Evolutionary conservation across 2,888 invertebrate species (phyloP).

Genomic region (Smittia aterrima): DNA sequence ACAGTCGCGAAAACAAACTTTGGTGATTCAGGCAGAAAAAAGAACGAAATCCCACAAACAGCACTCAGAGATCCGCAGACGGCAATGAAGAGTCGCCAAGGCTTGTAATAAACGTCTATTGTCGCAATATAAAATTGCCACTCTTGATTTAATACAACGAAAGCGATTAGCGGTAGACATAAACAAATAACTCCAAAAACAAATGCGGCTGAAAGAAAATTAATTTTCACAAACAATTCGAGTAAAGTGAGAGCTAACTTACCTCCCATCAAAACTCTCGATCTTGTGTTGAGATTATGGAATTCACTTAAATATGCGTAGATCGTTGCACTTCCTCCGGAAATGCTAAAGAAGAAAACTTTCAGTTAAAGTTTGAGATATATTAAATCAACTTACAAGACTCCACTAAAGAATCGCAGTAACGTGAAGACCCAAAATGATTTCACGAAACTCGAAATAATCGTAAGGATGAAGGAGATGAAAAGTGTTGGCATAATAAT

Average conservation of each 20-base stretch:
- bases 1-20: constrained; percentile 47
- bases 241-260: not conserved
- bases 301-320: constrained; percentile 59
- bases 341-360: constrained; percentile 46
- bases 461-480: constrained; percentile 54
- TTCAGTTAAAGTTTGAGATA: not conserved
- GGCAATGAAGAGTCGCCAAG: constrained; percentile 51
- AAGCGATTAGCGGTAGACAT: constrained; percentile 50
- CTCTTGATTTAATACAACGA: constrained; percentile 49
- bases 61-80: constrained; percentile 50
- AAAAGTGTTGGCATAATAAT: constrained; percentile 55
- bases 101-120: constrained; percentile 48
- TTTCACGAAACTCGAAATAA: constrained; percentile 55
- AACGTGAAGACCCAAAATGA: constrained; percentile 56
- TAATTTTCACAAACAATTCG: not conserved
- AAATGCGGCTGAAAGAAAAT: constrained; percentile 46
- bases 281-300: constrained; percentile 54
- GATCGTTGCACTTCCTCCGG: constrained; percentile 56
- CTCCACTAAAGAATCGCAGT: constrained; percentile 57
- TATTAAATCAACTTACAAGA: constrained; percentile 52
- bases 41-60: constrained; percentile 47
- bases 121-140: constrained; percentile 48
- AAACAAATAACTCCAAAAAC: constrained; percentile 51
- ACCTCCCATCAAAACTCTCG: constrained; percentile 52
- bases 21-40: constrained; percentile 51